Evolutionary conservation across 2,797 vertebrate species (phyloP).

Genomic region (Parauchenoglanis punctatus): DNA sequence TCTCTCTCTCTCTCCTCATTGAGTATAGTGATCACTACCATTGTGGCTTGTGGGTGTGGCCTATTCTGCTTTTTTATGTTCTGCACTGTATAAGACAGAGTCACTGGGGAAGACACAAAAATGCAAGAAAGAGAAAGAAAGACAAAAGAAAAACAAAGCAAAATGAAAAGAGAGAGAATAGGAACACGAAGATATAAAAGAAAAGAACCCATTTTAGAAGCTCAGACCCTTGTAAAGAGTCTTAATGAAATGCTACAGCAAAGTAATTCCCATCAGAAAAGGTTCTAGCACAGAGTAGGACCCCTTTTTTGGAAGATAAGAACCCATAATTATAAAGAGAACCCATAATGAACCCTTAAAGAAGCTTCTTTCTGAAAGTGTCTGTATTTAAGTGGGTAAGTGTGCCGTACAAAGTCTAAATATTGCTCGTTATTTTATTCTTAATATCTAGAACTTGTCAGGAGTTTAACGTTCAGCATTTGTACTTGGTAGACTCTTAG

Average conservation of each 20-base stretch:
- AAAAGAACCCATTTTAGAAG: not conserved
- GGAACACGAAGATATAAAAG: not conserved
- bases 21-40: not conserved
- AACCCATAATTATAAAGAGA: not conserved
- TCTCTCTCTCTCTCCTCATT: slow-evolving; percentile 41
- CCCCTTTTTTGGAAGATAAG: not conserved
- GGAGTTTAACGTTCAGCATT: not conserved
- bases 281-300: not conserved
- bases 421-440: not conserved
- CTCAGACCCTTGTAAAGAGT: not conserved
- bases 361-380: not conserved
- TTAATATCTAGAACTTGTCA: not conserved
- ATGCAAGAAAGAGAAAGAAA: not conserved
- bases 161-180: not conserved
- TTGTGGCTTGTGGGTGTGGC: not conserved
- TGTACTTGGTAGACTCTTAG: not conserved
- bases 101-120: not conserved
- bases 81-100: not conserved
- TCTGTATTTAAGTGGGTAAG: not conserved
- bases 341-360: not conserved
- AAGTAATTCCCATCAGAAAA: not conserved
- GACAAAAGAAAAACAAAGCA: not conserved
- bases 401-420: not conserved
- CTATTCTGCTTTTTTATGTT: too few relatives aligned
- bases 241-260: not conserved